Evolutionary conservation across 53 echinoderm and acorn worm species (phyloP).

Genomic region (Echinometra lucunter): DNA sequence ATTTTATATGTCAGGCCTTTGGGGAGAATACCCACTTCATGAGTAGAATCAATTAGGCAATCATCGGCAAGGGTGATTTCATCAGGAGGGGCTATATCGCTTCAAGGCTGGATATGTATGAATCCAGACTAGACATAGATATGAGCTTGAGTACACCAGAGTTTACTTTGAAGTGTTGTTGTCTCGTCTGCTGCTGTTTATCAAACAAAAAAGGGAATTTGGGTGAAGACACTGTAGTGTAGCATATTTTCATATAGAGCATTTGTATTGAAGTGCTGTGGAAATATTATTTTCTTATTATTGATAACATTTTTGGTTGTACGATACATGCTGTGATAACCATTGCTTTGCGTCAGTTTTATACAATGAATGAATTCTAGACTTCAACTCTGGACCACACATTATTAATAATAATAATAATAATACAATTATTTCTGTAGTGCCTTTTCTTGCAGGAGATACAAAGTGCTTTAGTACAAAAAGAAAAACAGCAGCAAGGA

Average conservation of each 20-base stretch:
- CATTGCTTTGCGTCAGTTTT: too few relatives aligned
- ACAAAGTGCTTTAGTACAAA: too few relatives aligned
- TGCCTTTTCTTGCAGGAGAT: too few relatives aligned
- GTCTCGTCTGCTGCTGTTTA: not conserved
- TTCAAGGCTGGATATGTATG: constrained; percentile 5
- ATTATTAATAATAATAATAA: too few relatives aligned
- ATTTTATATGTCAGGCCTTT: constrained; percentile 44
- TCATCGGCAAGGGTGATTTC: constrained; percentile 39
- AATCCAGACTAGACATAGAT: not conserved
- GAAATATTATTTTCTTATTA: too few relatives aligned
- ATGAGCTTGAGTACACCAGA: not conserved
- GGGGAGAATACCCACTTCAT: constrained; percentile 38
- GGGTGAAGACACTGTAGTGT: not conserved
- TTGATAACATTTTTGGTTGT: too few relatives aligned
- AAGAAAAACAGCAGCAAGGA: too few relatives aligned
- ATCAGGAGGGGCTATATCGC: constrained; percentile 17
- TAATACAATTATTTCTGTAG: too few relatives aligned
- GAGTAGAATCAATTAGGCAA: constrained; percentile 49
- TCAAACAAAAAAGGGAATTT: not conserved
- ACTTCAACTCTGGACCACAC: too few relatives aligned
- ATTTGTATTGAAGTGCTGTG: too few relatives aligned
- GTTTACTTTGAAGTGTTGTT: not conserved
- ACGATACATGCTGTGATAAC: too few relatives aligned
- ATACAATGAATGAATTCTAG: too few relatives aligned
- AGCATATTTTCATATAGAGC: not conserved